Conservation (phyloP, 2,113 vertebrate species). For the Theropithecus gelada region DNA sequence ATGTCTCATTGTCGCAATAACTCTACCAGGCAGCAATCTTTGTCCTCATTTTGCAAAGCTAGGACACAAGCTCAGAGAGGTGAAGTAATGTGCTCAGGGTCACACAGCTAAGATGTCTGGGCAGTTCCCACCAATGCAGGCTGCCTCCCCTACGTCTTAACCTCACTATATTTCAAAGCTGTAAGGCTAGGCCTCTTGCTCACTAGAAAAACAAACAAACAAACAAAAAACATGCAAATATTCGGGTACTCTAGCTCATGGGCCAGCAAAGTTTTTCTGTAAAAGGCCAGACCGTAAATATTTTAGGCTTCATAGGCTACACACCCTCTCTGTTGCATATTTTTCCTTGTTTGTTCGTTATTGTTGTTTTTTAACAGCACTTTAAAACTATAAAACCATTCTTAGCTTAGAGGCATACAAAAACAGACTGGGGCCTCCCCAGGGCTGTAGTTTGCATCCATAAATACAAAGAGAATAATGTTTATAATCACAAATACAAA, state of each 20-base stretch:
- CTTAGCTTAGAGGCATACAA: neutral
- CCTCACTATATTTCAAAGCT: neutral
- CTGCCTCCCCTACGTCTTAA: neutral
- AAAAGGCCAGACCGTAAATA: neutral
- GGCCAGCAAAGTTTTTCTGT: neutral
- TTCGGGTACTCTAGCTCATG: neutral
- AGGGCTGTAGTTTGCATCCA: neutral
- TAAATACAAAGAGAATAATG: neutral
- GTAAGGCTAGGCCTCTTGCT: neutral
- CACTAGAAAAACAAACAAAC: neutral
- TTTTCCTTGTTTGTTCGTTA: neutral
- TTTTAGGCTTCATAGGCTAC: neutral
- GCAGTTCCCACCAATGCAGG: neutral
- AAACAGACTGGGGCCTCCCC: neutral
- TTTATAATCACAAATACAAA: conserved; percentile 74
- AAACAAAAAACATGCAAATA: neutral
- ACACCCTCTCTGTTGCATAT: neutral
- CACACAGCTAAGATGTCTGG: neutral
- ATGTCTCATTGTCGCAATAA: neutral
- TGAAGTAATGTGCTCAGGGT: neutral
- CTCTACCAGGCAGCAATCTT: neutral
- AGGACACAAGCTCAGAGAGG: neutral
- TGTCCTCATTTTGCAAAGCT: neutral
- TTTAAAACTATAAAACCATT: neutral
- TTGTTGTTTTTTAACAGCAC: neutral